Conservation (phyloP, 2,797 vertebrate genomes). For the Macrochelys suwanniensis region DNA sequence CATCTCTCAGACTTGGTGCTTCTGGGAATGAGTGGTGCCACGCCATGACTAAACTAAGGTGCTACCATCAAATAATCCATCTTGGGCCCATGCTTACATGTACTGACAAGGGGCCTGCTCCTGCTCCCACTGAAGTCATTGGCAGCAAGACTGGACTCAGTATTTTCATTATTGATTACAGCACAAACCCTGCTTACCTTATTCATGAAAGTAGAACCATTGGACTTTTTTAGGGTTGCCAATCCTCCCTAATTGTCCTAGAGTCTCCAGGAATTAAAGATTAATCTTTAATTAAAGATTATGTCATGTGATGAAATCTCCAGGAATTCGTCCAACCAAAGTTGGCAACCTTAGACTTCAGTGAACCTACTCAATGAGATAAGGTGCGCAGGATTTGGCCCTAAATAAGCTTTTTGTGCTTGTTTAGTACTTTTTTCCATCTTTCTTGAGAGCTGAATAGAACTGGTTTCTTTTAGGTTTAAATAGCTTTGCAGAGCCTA, state of each 20-base stretch:
- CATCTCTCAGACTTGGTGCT: conserved; percentile 1
- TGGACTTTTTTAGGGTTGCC: too few relatives aligned
- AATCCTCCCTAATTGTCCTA: too few relatives aligned
- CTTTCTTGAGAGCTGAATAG: conserved; percentile 17
- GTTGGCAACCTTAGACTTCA: neutral
- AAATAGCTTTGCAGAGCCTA: neutral
- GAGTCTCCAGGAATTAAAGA: too few relatives aligned
- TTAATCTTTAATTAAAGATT: too few relatives aligned
- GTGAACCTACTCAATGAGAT: neutral
- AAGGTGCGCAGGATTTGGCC: neutral
- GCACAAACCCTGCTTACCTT: neutral
- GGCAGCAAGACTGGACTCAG: neutral
- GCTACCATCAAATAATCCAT: conserved; percentile 3
- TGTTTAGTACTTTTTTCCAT: neutral
- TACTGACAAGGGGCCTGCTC: neutral
- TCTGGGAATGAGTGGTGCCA: conserved; percentile 24
- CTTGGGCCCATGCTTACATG: rapidly evolving
- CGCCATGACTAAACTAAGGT: neutral
- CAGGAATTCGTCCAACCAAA: too few relatives aligned
- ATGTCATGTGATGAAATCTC: too few relatives aligned
- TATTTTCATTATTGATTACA: neutral
- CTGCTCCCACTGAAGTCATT: neutral
- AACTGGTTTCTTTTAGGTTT: neutral
- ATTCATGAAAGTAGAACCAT: neutral
- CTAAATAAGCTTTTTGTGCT: neutral